Conservation (phyloP, 2,888 invertebrate genomes). For the Agrilus biguttatus region DNA sequence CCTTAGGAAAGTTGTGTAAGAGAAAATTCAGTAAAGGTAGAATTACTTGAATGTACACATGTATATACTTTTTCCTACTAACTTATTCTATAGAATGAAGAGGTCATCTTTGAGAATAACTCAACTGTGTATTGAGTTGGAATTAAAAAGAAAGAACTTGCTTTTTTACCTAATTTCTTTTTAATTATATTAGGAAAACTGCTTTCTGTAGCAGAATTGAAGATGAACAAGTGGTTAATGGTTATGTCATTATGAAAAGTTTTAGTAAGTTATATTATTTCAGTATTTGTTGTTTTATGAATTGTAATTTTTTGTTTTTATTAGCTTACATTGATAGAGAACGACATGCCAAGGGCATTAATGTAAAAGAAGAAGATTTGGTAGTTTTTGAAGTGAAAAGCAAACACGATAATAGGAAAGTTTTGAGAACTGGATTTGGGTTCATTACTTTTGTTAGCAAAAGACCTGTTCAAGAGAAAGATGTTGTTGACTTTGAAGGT, state of each 20-base stretch:
- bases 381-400: constrained; percentile 12
- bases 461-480: constrained; percentile 3
- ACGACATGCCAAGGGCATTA: constrained; percentile 6
- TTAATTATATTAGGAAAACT: neutral
- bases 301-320: constrained; percentile 4
- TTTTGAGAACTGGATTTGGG: constrained; percentile 5
- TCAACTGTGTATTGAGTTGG: too few relatives aligned
- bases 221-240: constrained; percentile 1
- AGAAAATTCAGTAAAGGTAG: too few relatives aligned
- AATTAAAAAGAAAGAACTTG: too few relatives aligned
- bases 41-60: too few relatives aligned
- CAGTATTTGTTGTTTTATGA: neutral
- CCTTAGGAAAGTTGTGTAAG: too few relatives aligned
- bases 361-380: constrained; percentile 14
- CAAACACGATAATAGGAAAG: constrained; percentile 5
- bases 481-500: constrained; percentile 6
- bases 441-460: constrained; percentile 6
- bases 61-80: too few relatives aligned
- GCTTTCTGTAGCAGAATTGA: neutral
- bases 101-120: too few relatives aligned
- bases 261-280: constrained; percentile 1
- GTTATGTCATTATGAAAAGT: constrained; percentile 3
- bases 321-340: constrained; percentile 13
- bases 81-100: too few relatives aligned
- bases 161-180: neutral